Evolutionary conservation across 2,888 invertebrate genomes (phyloP), one percentile per base, ranked within the genome.

Genomic region (Stenichneumon culpator): DNA sequence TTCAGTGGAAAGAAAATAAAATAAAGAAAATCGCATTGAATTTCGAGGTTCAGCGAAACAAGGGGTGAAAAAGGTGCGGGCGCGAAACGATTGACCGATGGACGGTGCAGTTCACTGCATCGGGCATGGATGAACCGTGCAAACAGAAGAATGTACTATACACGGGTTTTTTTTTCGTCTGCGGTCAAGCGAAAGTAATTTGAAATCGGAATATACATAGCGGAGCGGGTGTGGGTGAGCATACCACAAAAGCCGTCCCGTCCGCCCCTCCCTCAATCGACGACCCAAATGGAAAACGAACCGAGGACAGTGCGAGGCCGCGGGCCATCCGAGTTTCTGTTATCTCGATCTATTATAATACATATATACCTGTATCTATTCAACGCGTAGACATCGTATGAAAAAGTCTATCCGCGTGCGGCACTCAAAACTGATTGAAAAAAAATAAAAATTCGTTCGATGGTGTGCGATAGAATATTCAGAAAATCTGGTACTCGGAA

Each of bases 111-210:
- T 50, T 57, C 47, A 65, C 32, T 28, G 32, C 28, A 65, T 44
- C 28, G 50, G 74, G 22, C 63, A 52, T 19, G 63, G 50, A 65
- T 47, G 63, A 75, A 36, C n/a, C 32, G 50, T 9, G 16, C 39
- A 19, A 32, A 39, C n/a, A 32, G 63, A 63, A 50, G 67, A 67
- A 77, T 67, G 52, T 77, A 75, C 50, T 5, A 65, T 75, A 50
- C 19, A 14, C 50, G 28, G 44, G 1, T 70, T 67, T 36, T 57
- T 79, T 68, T 73, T 47, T 50, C 70, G 9, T 54, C 39, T 57
- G 72, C 52, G 72, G 65, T 72, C 80, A 39, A 57, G 72, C 80
- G 50, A 73, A 68, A 72, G 77, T 81, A 72, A 84, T 84, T 81
- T 68, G 72, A 73, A 84, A 84, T 77, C 80, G 67, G 25, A 70